Evolutionary conservation across 2,113 vertebrate genomes (phyloP).

Genomic region (Saccopteryx bilineata): DNA sequence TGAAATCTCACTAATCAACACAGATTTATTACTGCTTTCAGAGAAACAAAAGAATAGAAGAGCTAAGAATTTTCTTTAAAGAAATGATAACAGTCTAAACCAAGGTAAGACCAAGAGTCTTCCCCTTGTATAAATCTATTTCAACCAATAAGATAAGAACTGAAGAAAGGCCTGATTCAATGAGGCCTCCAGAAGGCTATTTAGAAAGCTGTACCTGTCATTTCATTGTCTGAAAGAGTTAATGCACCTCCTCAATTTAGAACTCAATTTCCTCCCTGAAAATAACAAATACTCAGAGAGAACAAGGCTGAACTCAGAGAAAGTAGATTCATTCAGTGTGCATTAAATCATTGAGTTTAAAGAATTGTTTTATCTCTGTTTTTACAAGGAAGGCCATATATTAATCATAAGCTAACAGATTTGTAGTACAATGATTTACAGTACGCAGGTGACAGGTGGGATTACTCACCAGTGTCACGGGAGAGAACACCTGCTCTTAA

Average conservation of each 20-base stretch:
- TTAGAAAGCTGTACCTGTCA: not conserved
- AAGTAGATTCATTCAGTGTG: not conserved
- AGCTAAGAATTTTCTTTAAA: constrained; percentile 15
- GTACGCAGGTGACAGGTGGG: constrained; percentile 32
- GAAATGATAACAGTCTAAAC: not conserved
- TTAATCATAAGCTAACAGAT: constrained; percentile 64
- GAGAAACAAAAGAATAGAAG: not conserved
- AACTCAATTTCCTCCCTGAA: constrained; percentile 62
- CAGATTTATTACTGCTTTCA: not conserved
- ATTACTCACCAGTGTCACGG: constrained; percentile 61
- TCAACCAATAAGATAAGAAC: not conserved
- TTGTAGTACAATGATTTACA: constrained; percentile 38
- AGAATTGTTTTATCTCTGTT: constrained; percentile 66
- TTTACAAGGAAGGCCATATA: constrained; percentile 53
- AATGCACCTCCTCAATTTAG: constrained; percentile 46
- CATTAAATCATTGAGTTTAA: constrained; percentile 19
- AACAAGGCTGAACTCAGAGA: not conserved
- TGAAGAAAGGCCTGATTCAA: not conserved
- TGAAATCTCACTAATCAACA: not conserved
- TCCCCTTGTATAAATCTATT: not conserved
- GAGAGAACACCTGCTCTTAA: constrained; percentile 73
- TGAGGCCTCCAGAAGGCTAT: not conserved
- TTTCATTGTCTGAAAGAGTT: constrained; percentile 56
- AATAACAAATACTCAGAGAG: not conserved
- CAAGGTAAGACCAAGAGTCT: not conserved